Evolutionary conservation across 2,888 invertebrate genomes (phyloP), one percentile per base, ranked within the genome.

Genomic region (Caenorhabditis parvicauda): DNA sequence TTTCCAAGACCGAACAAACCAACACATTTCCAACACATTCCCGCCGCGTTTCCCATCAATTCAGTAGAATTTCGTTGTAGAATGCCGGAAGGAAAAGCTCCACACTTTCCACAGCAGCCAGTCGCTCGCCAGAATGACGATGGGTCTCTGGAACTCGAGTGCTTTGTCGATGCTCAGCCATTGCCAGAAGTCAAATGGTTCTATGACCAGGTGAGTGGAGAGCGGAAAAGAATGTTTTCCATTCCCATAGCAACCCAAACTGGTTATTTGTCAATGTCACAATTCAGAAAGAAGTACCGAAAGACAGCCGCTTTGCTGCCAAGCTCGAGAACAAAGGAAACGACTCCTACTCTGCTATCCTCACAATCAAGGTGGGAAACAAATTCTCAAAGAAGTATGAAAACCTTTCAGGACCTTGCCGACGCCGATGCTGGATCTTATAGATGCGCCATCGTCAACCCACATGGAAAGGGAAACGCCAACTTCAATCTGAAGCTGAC

Each of bases 401-500:
- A 21, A 29, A 53, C 17, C 42, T 59, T 70, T 43, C 53, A 80
- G 80, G 81, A 81, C 45, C 67, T 81, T 44, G 81, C 81, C 50
- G 81, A 81, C 54, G 68, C 74, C 35, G 81, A 81, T 54, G 81
- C 81, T 42, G 81, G 81, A 54, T 76, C 80, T 42, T 81, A 81
- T 76, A 70, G 78, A 52, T 81, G 81, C 64, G 79, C 80, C 61
- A 81, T 81, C 47, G 81, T 79, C 54, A 81, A 81, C 61, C 80
- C 81, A 32, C 80, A 79, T 66, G 81, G 81, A 59, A 81, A 81
- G 67, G 81, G 81, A 59, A 81, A 81, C 55, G 81, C 81, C 68
- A 81, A 81, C 74, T 81, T 81, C 74, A 81, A 81, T 71, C 66
- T 81, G 35, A 81, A 81, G 59, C 72, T 81, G 27, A 81, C 81